Evolutionary conservation across 2,888 invertebrate genomes (phyloP).

Genomic region (Boloria euphrosyne): DNA sequence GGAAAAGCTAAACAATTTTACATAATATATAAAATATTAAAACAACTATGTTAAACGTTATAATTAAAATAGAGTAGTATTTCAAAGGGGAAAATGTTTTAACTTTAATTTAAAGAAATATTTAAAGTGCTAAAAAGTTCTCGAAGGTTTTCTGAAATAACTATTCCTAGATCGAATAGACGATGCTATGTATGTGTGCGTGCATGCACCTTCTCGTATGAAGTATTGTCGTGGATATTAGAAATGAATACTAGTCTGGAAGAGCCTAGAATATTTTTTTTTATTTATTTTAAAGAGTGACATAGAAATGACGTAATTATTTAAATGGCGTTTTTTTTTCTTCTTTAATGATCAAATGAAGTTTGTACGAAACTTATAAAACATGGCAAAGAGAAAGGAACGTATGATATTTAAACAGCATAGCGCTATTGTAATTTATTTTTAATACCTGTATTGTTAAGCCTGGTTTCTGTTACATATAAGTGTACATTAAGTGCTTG

Average conservation of each 20-base stretch:
- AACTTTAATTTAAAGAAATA: constrained; percentile 3
- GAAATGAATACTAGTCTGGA: constrained; percentile 65
- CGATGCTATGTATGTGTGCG: constrained; percentile 59
- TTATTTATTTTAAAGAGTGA: background rate
- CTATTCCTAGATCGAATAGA: constrained; percentile 74
- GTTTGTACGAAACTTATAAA: too few relatives aligned
- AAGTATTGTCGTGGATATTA: constrained; percentile 58
- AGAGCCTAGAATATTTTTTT: constrained; percentile 32
- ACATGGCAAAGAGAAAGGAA: too few relatives aligned
- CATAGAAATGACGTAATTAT: background rate
- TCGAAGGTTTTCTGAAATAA: constrained; percentile 58
- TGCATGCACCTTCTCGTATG: constrained; percentile 70
- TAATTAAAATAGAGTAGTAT: too few relatives aligned
- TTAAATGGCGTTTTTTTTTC: background rate
- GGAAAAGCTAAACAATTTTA: too few relatives aligned
- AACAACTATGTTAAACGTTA: too few relatives aligned
- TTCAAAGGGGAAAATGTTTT: background rate
- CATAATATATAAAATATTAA: too few relatives aligned
- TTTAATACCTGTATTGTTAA: too few relatives aligned
- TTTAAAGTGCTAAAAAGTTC: constrained; percentile 33
- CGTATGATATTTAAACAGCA: too few relatives aligned
- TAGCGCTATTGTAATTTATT: too few relatives aligned
- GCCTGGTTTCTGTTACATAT: too few relatives aligned
- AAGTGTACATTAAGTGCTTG: too few relatives aligned
- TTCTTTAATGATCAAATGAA: too few relatives aligned